These are phyloP conservation scores for Nomada lathburiana DNA, from an alignment of 2,888 invertebrate genomes.

Conservation along the genomic window DNA sequence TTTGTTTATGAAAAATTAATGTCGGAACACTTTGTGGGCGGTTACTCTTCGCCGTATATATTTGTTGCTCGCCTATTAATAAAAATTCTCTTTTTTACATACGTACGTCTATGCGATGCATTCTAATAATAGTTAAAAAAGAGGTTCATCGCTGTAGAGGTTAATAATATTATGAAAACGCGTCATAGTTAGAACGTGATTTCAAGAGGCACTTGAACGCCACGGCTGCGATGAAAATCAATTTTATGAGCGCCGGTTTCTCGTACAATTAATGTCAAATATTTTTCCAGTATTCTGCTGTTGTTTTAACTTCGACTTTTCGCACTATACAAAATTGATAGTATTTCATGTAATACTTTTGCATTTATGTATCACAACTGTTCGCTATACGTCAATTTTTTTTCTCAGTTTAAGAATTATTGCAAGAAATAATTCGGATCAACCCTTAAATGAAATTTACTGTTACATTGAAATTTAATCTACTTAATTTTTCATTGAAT, in stretches of 20 bases:
- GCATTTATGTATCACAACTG: too few species aligned
- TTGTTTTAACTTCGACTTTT: not conserved
- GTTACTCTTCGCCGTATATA: slow-evolving; percentile 15
- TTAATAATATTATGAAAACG: slow-evolving; percentile 58
- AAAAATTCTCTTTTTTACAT: slow-evolving; percentile 48
- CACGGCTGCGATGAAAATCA: slow-evolving; percentile 22
- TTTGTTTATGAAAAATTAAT: slow-evolving; percentile 7
- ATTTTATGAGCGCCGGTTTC: not conserved
- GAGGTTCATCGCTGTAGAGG: slow-evolving; percentile 41
- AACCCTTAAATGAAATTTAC: too few species aligned
- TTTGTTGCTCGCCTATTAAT: slow-evolving; percentile 49
- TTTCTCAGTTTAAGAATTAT: too few species aligned
- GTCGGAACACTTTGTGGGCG: slow-evolving; percentile 4
- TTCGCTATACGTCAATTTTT: too few species aligned
- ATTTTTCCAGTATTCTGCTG: not conserved
- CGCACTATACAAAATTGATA: too few species aligned
- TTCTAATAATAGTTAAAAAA: slow-evolving; percentile 52
- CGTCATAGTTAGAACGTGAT: slow-evolving; percentile 49
- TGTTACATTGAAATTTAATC: too few species aligned
- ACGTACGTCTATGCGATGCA: slow-evolving; percentile 39
- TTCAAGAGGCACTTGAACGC: slow-evolving; percentile 17
- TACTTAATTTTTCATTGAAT: too few species aligned
- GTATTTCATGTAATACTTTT: too few species aligned
- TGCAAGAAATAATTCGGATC: too few species aligned
- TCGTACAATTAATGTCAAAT: not conserved